Conservation (phyloP, 92 coral and sea anemone species). For the Siderastrea radians region DNA sequence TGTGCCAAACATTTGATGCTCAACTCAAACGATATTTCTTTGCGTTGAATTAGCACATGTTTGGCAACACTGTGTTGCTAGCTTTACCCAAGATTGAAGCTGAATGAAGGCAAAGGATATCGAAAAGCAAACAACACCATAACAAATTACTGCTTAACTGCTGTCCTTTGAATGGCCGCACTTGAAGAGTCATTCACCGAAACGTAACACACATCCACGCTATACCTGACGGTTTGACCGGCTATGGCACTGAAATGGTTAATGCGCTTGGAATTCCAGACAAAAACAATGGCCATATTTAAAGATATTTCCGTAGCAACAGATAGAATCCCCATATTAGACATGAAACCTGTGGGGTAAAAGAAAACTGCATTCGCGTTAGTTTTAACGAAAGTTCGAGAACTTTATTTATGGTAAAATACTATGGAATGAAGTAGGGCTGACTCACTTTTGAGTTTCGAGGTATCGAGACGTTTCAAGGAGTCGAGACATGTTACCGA, state of each 20-base stretch:
- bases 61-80: neutral
- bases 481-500: too few species aligned
- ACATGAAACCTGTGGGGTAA: too few species aligned
- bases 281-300: conserved; percentile 1
- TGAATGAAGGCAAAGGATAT: neutral
- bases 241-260: neutral
- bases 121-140: neutral
- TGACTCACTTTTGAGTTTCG: too few species aligned
- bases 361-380: too few species aligned
- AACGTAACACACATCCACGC: too few species aligned
- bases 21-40: conserved; percentile 16
- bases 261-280: conserved; percentile 21
- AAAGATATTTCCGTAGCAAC: neutral
- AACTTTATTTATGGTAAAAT: too few species aligned
- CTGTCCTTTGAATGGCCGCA: neutral
- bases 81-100: neutral
- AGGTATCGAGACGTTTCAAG: too few species aligned
- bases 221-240: too few species aligned
- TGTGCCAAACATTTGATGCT: neutral
- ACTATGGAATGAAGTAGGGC: too few species aligned
- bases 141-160: neutral
- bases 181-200: too few species aligned
- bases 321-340: neutral
- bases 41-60: neutral
- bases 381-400: too few species aligned